A percentile compares a stretch with the other conserved stretches of the same genome.
phyloP scores from a whole-genome alignment of 2,113 vertebrate species.

The Delphinapterus leucas region DNA sequence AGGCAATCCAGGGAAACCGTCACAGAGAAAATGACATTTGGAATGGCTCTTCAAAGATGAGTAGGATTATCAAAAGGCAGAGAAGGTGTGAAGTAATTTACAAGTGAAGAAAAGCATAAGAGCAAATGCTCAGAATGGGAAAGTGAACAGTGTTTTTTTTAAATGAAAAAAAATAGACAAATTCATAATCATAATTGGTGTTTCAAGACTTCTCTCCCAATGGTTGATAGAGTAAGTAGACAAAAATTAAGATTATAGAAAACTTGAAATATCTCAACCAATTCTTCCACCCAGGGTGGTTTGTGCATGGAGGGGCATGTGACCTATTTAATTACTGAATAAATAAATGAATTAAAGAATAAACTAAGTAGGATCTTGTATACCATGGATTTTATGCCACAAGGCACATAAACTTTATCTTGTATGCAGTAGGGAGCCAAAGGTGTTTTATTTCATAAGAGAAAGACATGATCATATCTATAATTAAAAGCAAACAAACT shows the following conservation, averaged over 20 bases:
- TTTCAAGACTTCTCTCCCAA: neutral
- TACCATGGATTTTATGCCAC: neutral
- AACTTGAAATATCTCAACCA: neutral
- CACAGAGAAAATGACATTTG: conserved; percentile 29
- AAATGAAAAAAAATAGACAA: neutral
- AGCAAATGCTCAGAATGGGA: neutral
- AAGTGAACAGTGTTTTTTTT: neutral
- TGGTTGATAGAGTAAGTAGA: neutral
- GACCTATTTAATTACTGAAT: neutral
- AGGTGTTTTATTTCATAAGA: neutral
- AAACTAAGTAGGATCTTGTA: neutral
- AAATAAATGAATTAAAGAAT: neutral
- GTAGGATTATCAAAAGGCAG: conserved; percentile 16
- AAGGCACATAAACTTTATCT: conserved; percentile 22
- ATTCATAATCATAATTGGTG: neutral
- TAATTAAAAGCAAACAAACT: conserved; percentile 1
- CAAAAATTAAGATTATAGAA: neutral
- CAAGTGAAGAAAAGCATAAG: neutral
- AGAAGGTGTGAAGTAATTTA: neutral
- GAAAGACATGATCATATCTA: neutral
- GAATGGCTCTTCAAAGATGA: conserved; percentile 36
- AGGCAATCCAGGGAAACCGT: neutral
- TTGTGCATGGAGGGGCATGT: neutral
- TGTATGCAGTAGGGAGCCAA: neutral
- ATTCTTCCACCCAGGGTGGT: neutral